A percentile compares a stretch with the other conserved stretches of the same genome.
Evolutionary conservation across 1,140 invertebrate species (phyloP).

Genomic region (Drosophila dunni): DNA sequence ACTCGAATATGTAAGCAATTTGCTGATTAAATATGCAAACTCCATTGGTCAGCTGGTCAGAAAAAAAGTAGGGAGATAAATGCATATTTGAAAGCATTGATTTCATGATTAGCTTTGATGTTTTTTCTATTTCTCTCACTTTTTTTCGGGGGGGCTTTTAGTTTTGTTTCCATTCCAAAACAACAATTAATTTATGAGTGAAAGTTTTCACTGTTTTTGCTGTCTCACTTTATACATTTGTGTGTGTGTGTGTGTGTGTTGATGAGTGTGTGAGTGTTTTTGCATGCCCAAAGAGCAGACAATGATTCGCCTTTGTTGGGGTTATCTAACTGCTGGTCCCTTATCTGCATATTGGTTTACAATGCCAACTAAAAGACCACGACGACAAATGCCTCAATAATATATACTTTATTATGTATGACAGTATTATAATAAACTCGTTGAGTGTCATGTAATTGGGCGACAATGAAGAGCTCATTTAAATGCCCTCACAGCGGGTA

Average conservation of each 20-base stretch:
- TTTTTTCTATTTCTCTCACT: constrained; percentile 31
- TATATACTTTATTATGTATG: constrained; percentile 31
- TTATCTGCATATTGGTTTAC: constrained; percentile 73
- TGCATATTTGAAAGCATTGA: constrained; percentile 28
- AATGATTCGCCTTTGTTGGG: constrained; percentile 58
- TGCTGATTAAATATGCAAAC: constrained; percentile 69
- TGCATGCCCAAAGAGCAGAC: constrained; percentile 62
- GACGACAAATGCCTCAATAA: constrained; percentile 32
- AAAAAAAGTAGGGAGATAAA: constrained; percentile 14
- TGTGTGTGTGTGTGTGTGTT: background rate
- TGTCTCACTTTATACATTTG: background rate
- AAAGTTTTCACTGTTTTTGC: constrained; percentile 57
- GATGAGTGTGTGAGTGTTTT: no score
- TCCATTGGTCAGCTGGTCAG: constrained; percentile 13
- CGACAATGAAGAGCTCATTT: constrained; percentile 50
- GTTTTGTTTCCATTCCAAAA: constrained; percentile 46
- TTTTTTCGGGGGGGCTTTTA: constrained; percentile 47
- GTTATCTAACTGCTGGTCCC: constrained; percentile 70
- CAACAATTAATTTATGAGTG: constrained; percentile 80
- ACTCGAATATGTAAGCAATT: constrained; percentile 57
- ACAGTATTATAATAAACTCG: constrained; percentile 40
- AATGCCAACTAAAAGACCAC: constrained; percentile 37
- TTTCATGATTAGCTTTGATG: constrained; percentile 54
- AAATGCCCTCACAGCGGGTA: no score
- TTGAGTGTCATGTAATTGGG: constrained; percentile 64